Evolutionary conservation across 1,140 invertebrate species (phyloP).

Genomic region (Thalassaphorura encarpata): DNA sequence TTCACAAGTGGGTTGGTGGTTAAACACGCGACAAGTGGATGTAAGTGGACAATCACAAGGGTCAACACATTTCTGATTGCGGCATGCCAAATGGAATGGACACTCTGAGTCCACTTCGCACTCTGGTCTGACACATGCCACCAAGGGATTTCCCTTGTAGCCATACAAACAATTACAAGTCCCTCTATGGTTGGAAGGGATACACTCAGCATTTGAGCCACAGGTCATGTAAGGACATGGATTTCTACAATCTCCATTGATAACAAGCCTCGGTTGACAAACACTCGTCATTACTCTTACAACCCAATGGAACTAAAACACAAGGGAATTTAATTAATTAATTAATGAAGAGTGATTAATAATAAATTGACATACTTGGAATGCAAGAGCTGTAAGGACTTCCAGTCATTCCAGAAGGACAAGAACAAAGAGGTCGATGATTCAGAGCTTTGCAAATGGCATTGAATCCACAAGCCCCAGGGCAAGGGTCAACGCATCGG

Average conservation of each 20-base stretch:
- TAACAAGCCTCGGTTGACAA: constrained; percentile 66
- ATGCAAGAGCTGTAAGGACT: constrained; percentile 69
- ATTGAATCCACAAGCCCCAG: constrained; percentile 43
- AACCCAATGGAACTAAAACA: constrained; percentile 57
- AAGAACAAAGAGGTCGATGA: constrained; percentile 73
- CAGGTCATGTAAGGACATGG: constrained; percentile 69
- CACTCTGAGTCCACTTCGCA: constrained; percentile 47
- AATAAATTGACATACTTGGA: constrained; percentile 50
- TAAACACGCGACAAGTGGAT: constrained; percentile 62
- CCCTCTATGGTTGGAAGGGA: constrained; percentile 55
- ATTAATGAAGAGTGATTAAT: constrained; percentile 9
- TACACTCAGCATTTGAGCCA: constrained; percentile 67
- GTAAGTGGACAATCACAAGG: constrained; percentile 62
- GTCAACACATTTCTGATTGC: constrained; percentile 60
- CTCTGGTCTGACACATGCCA: constrained; percentile 56
- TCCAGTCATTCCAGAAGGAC: constrained; percentile 69
- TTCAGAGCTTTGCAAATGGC: constrained; percentile 67
- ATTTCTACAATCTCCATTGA: constrained; percentile 70
- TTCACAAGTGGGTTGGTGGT: constrained; percentile 61
- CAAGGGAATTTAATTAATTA: constrained; percentile 29
- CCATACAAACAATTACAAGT: constrained; percentile 65
- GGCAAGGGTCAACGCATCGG: constrained; percentile 66
- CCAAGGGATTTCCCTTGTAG: constrained; percentile 62
- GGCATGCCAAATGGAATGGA: constrained; percentile 60
- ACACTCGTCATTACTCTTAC: constrained; percentile 73